Evolutionary conservation across 2,113 vertebrate species (phyloP), one percentile per base, ranked within the genome.

Genomic region (Labeo rohita): DNA sequence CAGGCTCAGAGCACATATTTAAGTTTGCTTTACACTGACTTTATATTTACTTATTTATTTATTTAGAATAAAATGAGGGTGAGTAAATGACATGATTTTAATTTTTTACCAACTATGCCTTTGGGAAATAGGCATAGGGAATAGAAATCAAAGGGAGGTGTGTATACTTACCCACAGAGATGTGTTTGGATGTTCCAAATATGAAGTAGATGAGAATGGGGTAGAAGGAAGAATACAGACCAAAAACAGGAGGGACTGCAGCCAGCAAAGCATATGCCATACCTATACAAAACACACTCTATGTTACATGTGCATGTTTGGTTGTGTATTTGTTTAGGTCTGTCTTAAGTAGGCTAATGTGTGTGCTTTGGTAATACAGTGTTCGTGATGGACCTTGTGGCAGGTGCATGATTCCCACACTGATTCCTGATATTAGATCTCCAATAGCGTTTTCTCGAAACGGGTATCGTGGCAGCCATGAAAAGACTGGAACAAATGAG

Each of bases 191-290:
- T 0, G 97, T 98, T 18, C 98, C 98, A 0, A 99, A 99, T 88
- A 99, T 93, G 92, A 97, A 97, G 92, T 99, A 99, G 90, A 99
- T 23, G 72, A 99, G 95, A 76, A 98, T 95, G 0, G 98, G 98
- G 86, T 97, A 99, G 90, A 99, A 98, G 77, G 98, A 97, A 2
- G 98, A 96, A 90, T 97, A 99, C 76, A 99, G 96, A 59, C 98
- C 98, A 0, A 94, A 97, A 84, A 99, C 96, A 0, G 98, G 96
- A 0, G 98, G 97, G 56, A 99, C 94, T 8, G 97, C 94, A 0
- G 98, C 97, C 85, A 99, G 92, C 89, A 99, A 92, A 0, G 98
- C 97, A 0, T 99, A 98, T 36, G 97, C 98, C 87, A 88, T 88
- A 28, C 87, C 86, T 86, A 21, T 54, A 78, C 12, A 88, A n/a